These are phyloP conservation scores for Paramuricea clavata DNA, from an alignment of 92 coral and sea anemone genomes.

Conservation along the genomic window DNA sequence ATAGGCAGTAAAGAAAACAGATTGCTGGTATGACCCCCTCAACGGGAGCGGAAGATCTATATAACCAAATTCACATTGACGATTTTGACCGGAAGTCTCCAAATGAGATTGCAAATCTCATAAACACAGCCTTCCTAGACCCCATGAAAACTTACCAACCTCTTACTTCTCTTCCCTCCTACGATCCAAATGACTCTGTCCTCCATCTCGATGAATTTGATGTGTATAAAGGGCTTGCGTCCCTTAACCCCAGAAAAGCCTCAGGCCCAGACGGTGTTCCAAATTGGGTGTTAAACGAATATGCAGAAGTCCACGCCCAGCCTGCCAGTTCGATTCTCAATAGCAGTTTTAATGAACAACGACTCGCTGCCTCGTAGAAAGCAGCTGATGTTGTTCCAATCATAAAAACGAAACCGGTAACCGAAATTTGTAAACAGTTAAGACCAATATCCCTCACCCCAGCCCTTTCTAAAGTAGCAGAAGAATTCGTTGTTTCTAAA, in stretches of 20 bases:
- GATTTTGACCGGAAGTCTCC: not conserved
- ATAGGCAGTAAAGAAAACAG: too few species aligned
- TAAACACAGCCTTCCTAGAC: slow-evolving; percentile 27
- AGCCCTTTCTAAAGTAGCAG: not conserved
- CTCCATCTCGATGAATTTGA: not conserved
- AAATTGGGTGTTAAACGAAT: slow-evolving; percentile 7
- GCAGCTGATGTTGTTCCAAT: not conserved
- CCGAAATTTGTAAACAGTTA: not conserved
- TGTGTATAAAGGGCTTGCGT: not conserved
- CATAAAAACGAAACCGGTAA: not conserved
- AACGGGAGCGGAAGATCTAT: slow-evolving; percentile 15
- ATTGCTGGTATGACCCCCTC: slow-evolving; percentile 27
- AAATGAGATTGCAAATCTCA: slow-evolving; percentile 8
- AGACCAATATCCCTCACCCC: slow-evolving; percentile 14
- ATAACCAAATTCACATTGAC: slow-evolving; percentile 4
- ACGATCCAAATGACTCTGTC: not conserved
- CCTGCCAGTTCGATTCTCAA: slow-evolving; percentile 2
- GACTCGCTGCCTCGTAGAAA: not conserved
- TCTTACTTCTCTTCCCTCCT: not conserved
- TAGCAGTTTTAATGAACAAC: not conserved
- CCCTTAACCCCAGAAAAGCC: not conserved
- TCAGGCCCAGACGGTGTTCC: slow-evolving; percentile 17
- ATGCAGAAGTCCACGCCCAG: slow-evolving; percentile 14
- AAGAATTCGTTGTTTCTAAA: not conserved
- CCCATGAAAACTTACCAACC: slow-evolving; percentile 38